Evolutionary conservation across 2,888 invertebrate species (phyloP).

Genomic region (Tyria jacobaeae): DNA sequence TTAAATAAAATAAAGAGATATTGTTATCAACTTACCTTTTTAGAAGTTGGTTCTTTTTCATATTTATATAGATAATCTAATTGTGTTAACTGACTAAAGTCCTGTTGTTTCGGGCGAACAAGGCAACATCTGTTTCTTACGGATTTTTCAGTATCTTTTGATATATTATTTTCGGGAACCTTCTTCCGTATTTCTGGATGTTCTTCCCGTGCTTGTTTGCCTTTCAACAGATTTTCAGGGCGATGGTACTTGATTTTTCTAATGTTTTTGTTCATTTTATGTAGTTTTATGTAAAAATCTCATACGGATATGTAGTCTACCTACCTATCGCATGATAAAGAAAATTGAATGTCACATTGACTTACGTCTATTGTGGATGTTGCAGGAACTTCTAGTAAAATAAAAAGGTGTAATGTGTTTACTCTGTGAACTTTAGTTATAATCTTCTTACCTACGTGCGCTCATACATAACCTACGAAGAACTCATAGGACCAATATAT

Average conservation of each 20-base stretch:
- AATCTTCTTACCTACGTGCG: too few relatives aligned
- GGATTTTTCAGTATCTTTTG: constrained; percentile 10
- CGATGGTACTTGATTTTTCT: constrained; percentile 6
- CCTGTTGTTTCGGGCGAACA: constrained; percentile 19
- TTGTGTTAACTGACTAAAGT: constrained; percentile 22
- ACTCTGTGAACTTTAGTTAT: background rate
- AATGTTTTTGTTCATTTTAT: constrained; percentile 21
- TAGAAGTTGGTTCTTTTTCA: background rate
- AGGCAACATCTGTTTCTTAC: constrained; percentile 22
- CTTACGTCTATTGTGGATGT: background rate
- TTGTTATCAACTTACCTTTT: constrained; percentile 7
- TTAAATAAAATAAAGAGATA: too few relatives aligned
- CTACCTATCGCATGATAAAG: constrained; percentile 1
- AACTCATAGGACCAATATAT: too few relatives aligned
- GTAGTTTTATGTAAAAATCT: constrained; percentile 8
- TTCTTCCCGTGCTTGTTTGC: constrained; percentile 2
- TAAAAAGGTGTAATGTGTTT: background rate
- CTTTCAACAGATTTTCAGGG: background rate
- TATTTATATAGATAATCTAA: background rate
- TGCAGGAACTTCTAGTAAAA: background rate
- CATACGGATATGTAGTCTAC: constrained; percentile 5
- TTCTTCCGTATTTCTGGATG: background rate
- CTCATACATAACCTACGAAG: too few relatives aligned
- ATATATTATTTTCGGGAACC: background rate
- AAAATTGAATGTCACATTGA: constrained; percentile 2